These are phyloP conservation scores for Drosophila nikananu DNA, from an alignment of 1,140 invertebrate species.

Conservation along the genomic window DNA sequence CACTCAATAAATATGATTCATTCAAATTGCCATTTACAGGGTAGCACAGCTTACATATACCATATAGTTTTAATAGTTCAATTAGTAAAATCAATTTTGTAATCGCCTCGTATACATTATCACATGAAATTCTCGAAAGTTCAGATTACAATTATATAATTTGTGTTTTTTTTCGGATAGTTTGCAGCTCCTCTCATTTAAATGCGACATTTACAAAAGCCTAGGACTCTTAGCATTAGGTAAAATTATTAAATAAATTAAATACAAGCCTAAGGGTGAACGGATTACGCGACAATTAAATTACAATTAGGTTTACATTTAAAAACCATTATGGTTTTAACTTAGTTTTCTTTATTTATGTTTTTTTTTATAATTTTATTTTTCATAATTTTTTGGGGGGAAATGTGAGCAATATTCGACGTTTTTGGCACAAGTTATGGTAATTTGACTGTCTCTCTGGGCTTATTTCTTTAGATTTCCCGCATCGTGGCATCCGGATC, in stretches of 20 bases:
- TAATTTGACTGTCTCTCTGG: slow-evolving; percentile 60
- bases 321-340: slow-evolving; percentile 9
- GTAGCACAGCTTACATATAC: slow-evolving; percentile 43
- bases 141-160: slow-evolving; percentile 60
- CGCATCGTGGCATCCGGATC: slow-evolving; percentile 63
- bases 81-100: slow-evolving; percentile 55
- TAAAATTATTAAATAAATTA: slow-evolving; percentile 70
- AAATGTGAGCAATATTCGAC: slow-evolving; percentile 76
- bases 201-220: slow-evolving; percentile 82
- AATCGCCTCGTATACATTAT: slow-evolving; percentile 78
- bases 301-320: slow-evolving; percentile 53
- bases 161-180: slow-evolving; percentile 35
- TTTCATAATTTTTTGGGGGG: slow-evolving; percentile 21
- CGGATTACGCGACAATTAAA: slow-evolving; percentile 58
- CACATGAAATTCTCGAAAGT: slow-evolving; percentile 82
- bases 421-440: slow-evolving; percentile 74
- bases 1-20: slow-evolving; percentile 56
- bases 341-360: background rate
- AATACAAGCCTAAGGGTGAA: slow-evolving; percentile 66
- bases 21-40: slow-evolving; percentile 44
- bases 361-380: background rate
- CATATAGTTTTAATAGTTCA: slow-evolving; percentile 46
- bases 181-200: slow-evolving; percentile 65
- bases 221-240: slow-evolving; percentile 68
- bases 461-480: slow-evolving; percentile 34